Conservation (phyloP, 2,797 vertebrate genomes). For the Clarias pachynema region DNA sequence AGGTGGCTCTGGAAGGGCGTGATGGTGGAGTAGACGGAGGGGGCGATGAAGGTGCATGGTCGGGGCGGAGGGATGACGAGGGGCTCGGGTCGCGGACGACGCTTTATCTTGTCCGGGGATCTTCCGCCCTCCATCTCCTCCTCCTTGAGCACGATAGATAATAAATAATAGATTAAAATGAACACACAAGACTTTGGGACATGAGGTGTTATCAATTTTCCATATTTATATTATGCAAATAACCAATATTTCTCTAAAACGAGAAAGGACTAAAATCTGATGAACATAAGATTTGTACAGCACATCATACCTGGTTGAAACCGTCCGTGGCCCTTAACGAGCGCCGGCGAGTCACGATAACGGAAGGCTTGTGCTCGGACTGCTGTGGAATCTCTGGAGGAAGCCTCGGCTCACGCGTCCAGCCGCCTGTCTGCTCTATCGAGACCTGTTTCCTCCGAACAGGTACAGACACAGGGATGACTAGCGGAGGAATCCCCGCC, state of each 20-base stretch:
- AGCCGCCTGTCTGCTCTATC: conserved; percentile 67
- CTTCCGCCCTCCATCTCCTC: conserved; percentile 70
- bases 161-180: neutral
- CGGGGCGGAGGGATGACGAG: conserved; percentile 97
- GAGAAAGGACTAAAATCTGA: neutral
- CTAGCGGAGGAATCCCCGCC: conserved; percentile 80
- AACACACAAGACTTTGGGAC: neutral
- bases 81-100: conserved; percentile 90
- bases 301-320: conserved; percentile 79
- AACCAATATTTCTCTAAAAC: neutral
- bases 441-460: conserved; percentile 78
- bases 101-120: conserved; percentile 85
- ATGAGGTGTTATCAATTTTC: neutral
- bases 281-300: neutral
- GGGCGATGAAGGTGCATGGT: conserved; percentile 86
- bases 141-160: conserved; percentile 47
- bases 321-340: conserved; percentile 81
- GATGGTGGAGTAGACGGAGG: conserved; percentile 89
- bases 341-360: conserved; percentile 89
- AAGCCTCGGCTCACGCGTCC: conserved; percentile 75
- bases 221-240: neutral
- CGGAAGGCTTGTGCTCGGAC: conserved; percentile 85
- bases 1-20: conserved; percentile 95
- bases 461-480: conserved; percentile 96
- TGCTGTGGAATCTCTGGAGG: conserved; percentile 70